These are phyloP conservation scores for Rhinophrynus dorsalis DNA, from an alignment of 2,797 vertebrate species.

Conservation along the genomic window DNA sequence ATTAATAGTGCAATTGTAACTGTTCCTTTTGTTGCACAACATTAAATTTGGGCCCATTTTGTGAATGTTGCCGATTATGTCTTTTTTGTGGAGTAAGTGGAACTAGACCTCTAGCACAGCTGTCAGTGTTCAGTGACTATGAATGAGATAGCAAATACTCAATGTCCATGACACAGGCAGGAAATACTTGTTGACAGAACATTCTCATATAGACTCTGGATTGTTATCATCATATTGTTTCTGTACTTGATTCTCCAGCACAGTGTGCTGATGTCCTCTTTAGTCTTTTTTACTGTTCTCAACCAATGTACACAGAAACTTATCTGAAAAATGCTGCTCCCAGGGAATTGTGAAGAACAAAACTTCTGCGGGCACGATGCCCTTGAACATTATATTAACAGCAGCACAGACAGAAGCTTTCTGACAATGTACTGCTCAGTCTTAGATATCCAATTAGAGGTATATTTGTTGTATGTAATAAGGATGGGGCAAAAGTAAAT, in stretches of 20 bases:
- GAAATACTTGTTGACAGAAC: too few relatives aligned
- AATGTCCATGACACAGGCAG: too few relatives aligned
- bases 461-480: background rate
- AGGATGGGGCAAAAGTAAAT: background rate
- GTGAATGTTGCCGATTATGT: too few relatives aligned
- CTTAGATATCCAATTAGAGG: constrained; percentile 15
- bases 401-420: constrained; percentile 18
- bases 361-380: constrained; percentile 17
- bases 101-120: too few relatives aligned
- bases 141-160: too few relatives aligned
- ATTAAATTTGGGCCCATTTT: too few relatives aligned
- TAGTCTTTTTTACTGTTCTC: constrained; percentile 3
- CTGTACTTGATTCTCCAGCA: background rate
- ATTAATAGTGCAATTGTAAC: too few relatives aligned
- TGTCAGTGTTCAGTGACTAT: too few relatives aligned
- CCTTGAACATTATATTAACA: constrained; percentile 34
- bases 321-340: constrained; percentile 5
- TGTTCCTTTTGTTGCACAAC: too few relatives aligned
- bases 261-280: constrained; percentile 6
- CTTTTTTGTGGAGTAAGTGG: too few relatives aligned
- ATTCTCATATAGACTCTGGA: too few relatives aligned
- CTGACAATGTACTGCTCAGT: background rate
- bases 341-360: constrained; percentile 3
- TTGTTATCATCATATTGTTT: too few relatives aligned
- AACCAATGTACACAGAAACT: constrained; percentile 10